A percentile compares a stretch with the other conserved stretches of the same genome.
phyloP scores from a whole-genome alignment of 64 coral and sea anemone genomes.

The Astreopora myriophthalma region DNA sequence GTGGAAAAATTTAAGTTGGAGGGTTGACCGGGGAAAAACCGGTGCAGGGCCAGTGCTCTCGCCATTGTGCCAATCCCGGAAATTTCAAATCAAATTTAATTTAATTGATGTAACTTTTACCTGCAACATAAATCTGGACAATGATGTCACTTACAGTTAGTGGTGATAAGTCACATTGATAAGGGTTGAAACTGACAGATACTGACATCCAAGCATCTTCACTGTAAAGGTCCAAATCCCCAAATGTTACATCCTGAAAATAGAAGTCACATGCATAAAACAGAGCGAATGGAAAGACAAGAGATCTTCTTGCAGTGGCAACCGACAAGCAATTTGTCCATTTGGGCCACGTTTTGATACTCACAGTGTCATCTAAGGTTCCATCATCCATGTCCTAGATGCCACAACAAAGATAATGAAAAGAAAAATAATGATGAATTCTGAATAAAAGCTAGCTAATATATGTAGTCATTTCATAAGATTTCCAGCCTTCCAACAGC shows the following conservation, averaged over 20 bases:
- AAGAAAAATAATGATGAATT: neutral
- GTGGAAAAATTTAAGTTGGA: no score
- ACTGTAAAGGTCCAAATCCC: slow-evolving; percentile 89
- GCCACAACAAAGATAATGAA: neutral
- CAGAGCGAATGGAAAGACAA: neutral
- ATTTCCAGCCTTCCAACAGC: neutral
- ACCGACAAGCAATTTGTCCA: neutral
- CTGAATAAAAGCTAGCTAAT: no score
- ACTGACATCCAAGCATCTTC: slow-evolving; percentile 99
- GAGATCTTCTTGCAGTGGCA: no score
- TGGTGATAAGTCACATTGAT: slow-evolving; percentile 95
- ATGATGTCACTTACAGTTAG: slow-evolving; percentile 78
- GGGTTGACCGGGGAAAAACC: no score
- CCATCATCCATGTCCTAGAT: slow-evolving; percentile 76
- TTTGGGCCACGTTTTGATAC: neutral
- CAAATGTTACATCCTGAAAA: slow-evolving; percentile 72
- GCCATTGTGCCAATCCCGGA: no score
- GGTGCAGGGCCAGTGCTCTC: no score
- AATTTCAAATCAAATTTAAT: no score
- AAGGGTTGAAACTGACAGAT: slow-evolving; percentile 98
- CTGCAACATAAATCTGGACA: no score
- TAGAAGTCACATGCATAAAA: neutral
- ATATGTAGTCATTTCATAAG: neutral
- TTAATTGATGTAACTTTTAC: no score
- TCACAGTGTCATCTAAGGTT: slow-evolving; percentile 64